Conservation (phyloP, 1,140 invertebrate genomes). For the Zaprionus tsacasi region DNA sequence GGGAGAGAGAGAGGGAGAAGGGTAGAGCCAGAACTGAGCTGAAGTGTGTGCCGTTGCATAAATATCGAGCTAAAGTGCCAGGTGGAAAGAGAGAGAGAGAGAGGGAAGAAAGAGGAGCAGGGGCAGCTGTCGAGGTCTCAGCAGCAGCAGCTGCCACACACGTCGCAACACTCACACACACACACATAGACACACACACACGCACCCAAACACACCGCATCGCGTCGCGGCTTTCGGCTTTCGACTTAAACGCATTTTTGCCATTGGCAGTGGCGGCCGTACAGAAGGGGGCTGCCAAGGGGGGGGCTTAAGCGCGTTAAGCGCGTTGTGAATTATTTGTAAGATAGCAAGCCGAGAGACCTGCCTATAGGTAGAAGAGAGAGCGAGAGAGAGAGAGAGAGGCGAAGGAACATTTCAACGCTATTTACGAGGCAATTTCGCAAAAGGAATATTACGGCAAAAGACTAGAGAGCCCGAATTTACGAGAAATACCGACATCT, state of each 20-base stretch:
- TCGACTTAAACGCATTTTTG: slow-evolving; percentile 79
- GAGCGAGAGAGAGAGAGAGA: neutral
- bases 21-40: slow-evolving; percentile 27
- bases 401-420: slow-evolving; percentile 31
- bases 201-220: neutral
- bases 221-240: slow-evolving; percentile 62
- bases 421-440: slow-evolving; percentile 55
- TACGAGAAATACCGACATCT: slow-evolving; percentile 25
- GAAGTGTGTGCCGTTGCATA: slow-evolving; percentile 80
- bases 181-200: slow-evolving; percentile 38
- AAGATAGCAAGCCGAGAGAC: slow-evolving; percentile 39
- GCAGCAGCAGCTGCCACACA: slow-evolving; percentile 69
- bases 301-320: slow-evolving; percentile 39
- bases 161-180: slow-evolving; percentile 55
- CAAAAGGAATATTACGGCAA: slow-evolving; percentile 38
- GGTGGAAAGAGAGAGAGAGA: neutral
- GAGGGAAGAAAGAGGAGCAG: neutral
- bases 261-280: slow-evolving; percentile 34
- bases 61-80: slow-evolving; percentile 81
- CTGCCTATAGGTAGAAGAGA: slow-evolving; percentile 2
- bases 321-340: slow-evolving; percentile 68
- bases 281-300: slow-evolving; percentile 9
- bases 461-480: slow-evolving; percentile 24
- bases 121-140: slow-evolving; percentile 55
- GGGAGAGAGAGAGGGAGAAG: slow-evolving; percentile 29